phyloP scores from a whole-genome alignment of 2,888 invertebrate genomes.

The Drosophila ustulata region DNA sequence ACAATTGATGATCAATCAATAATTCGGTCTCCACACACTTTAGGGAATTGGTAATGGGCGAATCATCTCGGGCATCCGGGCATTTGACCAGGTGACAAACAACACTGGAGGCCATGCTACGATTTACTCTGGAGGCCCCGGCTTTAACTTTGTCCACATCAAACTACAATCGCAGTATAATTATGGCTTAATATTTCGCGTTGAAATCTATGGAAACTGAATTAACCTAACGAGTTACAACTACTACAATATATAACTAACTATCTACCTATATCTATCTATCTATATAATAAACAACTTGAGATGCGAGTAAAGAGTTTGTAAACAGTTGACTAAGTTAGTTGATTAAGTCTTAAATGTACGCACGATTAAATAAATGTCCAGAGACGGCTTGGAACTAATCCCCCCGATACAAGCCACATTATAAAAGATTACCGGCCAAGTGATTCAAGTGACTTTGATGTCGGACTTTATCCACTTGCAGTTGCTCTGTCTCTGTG shows the following conservation, averaged over 20 bases:
- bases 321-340: conserved; percentile 18
- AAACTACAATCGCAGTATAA: conserved; percentile 83
- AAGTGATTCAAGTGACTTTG: no score
- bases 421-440: no score
- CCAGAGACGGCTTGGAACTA: not conserved
- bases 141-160: conserved; percentile 82
- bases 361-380: conserved; percentile 14
- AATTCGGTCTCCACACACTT: conserved; percentile 39
- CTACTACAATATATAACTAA: not conserved
- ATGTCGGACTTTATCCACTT: no score
- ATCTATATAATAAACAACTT: conserved; percentile 4
- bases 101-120: conserved; percentile 83
- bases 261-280: not conserved
- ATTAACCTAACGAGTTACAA: conserved; percentile 6
- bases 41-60: conserved; percentile 82
- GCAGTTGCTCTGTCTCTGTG: no score
- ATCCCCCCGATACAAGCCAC: not conserved
- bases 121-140: conserved; percentile 83
- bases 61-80: conserved; percentile 82
- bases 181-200: conserved; percentile 81
- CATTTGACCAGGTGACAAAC: conserved; percentile 83
- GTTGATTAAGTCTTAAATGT: conserved; percentile 13
- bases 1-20: conserved; percentile 13
- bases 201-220: conserved; percentile 83
- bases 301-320: conserved; percentile 17